phyloP scores from a whole-genome alignment of 1,140 invertebrate genomes.

The Drosophila nasuta region DNA sequence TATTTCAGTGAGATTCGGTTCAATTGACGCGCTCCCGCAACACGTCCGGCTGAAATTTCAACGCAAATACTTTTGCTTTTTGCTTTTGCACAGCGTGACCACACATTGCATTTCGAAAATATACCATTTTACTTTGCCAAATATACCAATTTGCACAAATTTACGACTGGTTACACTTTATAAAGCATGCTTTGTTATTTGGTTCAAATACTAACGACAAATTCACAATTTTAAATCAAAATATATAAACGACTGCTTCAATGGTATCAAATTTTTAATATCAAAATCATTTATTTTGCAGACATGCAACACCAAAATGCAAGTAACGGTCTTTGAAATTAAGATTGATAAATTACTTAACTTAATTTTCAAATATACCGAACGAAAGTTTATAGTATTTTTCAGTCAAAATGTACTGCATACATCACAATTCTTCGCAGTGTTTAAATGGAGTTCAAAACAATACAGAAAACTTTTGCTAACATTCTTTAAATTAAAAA shows the following conservation, averaged over 20 bases:
- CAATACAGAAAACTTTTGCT: too few relatives aligned
- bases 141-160: not conserved
- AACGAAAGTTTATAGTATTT: not conserved
- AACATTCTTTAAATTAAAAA: too few relatives aligned
- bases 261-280: too few relatives aligned
- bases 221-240: too few relatives aligned
- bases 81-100: slow-evolving; percentile 2
- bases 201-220: too few relatives aligned
- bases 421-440: too few relatives aligned
- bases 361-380: not conserved
- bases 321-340: not conserved
- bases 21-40: slow-evolving; percentile 51
- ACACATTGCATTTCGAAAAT: not conserved
- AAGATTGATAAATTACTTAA: not conserved
- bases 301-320: too few relatives aligned
- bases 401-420: not conserved
- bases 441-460: too few relatives aligned
- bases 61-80: slow-evolving; percentile 30
- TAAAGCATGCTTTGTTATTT: not conserved
- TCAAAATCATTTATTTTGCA: too few relatives aligned
- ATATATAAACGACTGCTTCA: too few relatives aligned
- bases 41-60: slow-evolving; percentile 51
- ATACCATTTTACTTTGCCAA: not conserved
- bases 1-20: slow-evolving; percentile 43
- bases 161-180: not conserved